Percentiles rank a stretch among this genome's conserved stretches.
These are phyloP conservation scores for Tribolium freemani DNA, from an alignment of 2,888 invertebrate species.

Conservation along the genomic window DNA sequence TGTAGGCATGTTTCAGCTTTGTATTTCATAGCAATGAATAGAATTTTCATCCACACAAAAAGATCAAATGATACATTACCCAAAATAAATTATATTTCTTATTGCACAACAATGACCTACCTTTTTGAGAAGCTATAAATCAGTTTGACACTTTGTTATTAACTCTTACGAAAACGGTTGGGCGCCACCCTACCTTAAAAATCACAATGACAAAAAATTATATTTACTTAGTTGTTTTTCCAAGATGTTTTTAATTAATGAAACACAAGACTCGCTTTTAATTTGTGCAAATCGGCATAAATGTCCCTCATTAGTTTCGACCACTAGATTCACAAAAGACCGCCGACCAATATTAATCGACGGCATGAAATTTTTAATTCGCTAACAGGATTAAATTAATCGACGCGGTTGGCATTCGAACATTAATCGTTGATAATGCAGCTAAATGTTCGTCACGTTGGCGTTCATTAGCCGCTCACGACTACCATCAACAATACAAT, in stretches of 20 bases:
- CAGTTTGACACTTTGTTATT: not conserved
- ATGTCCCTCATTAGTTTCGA: no score
- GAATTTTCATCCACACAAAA: no score
- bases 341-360: not conserved
- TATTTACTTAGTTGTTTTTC: no score
- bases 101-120: no score
- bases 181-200: not conserved
- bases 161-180: not conserved
- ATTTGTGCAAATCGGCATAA: no score
- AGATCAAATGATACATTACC: no score
- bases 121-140: not conserved
- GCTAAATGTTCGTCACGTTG: constrained; percentile 34
- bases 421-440: constrained; percentile 4
- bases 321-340: not conserved
- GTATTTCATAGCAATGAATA: no score
- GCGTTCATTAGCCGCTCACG: constrained; percentile 32
- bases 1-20: no score
- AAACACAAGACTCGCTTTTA: no score
- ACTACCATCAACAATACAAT: constrained; percentile 25
- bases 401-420: constrained; percentile 9
- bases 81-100: no score
- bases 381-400: constrained; percentile 20
- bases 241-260: no score
- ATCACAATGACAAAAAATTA: no score
- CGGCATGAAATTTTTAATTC: constrained; percentile 8